Percentiles rank a stretch among this genome's conserved stretches.
phyloP scores from a whole-genome alignment of 1,140 invertebrate genomes.

The Drosophila pruinosa region DNA sequence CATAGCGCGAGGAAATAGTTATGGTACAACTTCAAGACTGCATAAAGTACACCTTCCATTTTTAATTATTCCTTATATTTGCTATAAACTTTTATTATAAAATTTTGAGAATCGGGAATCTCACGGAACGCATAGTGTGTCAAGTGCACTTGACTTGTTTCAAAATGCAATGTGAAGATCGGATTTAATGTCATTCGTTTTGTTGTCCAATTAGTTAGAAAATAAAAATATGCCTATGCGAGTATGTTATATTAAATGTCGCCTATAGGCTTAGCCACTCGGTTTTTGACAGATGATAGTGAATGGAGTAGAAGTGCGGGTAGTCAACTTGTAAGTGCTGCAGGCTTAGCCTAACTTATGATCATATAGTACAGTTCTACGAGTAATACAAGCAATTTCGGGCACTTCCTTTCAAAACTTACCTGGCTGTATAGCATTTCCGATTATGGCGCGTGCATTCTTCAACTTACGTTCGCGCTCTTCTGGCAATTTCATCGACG shows the following conservation, averaged over 20 bases:
- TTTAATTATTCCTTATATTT: too few relatives aligned
- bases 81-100: too few relatives aligned
- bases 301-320: slow-evolving; percentile 44
- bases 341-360: slow-evolving; percentile 62
- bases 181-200: too few relatives aligned
- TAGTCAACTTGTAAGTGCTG: slow-evolving; percentile 73
- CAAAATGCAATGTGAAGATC: too few relatives aligned
- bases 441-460: slow-evolving; percentile 85
- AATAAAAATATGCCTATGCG: not conserved
- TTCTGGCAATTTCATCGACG: too few relatives aligned
- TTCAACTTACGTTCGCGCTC: slow-evolving; percentile 84
- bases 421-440: slow-evolving; percentile 84
- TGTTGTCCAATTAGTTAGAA: too few relatives aligned
- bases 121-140: too few relatives aligned
- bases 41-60: too few relatives aligned
- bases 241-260: not conserved
- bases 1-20: too few relatives aligned
- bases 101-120: too few relatives aligned
- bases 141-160: too few relatives aligned
- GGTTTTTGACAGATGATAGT: slow-evolving; percentile 31
- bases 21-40: too few relatives aligned
- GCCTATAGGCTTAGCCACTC: slow-evolving; percentile 1
- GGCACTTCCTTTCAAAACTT: slow-evolving; percentile 44
- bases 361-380: slow-evolving; percentile 9
- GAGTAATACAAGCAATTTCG: not conserved